A percentile compares a stretch with the other conserved stretches of the same genome.
phyloP scores from a whole-genome alignment of 2,113 vertebrate species.

The Rhineura floridana region DNA sequence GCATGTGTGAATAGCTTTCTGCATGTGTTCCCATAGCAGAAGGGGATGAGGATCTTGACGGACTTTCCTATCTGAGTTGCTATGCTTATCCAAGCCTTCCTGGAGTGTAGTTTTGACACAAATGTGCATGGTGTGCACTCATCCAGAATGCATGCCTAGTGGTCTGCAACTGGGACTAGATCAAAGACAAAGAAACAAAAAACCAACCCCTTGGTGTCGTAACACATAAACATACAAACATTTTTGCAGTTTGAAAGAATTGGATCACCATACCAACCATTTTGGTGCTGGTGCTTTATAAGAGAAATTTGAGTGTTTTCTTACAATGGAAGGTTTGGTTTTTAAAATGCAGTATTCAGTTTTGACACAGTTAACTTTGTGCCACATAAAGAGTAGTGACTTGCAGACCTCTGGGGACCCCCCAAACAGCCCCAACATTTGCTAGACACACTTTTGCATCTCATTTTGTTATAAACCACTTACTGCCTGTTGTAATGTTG shows the following conservation, averaged over 20 bases:
- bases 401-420: slow-evolving; percentile 38
- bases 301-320: slow-evolving; percentile 27
- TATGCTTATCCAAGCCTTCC: neutral
- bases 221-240: neutral
- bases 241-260: slow-evolving; percentile 16
- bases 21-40: neutral
- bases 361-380: slow-evolving; percentile 27
- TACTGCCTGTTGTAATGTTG: slow-evolving; percentile 28
- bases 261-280: slow-evolving; percentile 10
- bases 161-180: neutral
- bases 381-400: slow-evolving; percentile 32
- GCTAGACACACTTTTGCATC: slow-evolving; percentile 22
- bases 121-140: too few species aligned
- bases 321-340: slow-evolving; percentile 32
- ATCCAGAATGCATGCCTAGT: neutral
- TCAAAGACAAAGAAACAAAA: too few species aligned
- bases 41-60: neutral
- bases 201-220: neutral
- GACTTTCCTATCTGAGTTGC: neutral
- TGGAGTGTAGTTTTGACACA: too few species aligned
- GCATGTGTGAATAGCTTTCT: neutral
- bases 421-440: slow-evolving; percentile 24
- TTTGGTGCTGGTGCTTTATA: slow-evolving; percentile 26
- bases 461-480: slow-evolving; percentile 40
- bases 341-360: slow-evolving; percentile 45